Percentiles rank a stretch among this genome's conserved stretches.
Conservation (phyloP, 2,113 vertebrate species). For the Okapia johnstoni region DNA sequence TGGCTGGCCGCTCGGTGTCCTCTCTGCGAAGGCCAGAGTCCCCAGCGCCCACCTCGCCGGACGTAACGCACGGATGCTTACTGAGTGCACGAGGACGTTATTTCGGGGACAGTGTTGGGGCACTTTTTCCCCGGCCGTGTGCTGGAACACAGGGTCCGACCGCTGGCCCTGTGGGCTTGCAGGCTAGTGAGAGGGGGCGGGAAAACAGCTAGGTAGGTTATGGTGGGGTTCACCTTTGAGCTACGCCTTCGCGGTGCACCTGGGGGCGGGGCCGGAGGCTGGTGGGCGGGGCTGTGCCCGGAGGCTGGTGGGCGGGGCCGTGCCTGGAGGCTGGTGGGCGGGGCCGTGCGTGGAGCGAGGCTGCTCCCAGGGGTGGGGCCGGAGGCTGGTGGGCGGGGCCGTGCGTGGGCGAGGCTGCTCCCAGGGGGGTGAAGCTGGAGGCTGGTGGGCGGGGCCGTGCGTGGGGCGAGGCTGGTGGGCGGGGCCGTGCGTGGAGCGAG, state of each 20-base stretch:
- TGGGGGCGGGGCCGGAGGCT: background rate
- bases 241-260: background rate
- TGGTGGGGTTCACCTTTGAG: background rate
- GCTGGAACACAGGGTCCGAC: background rate
- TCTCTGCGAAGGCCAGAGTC: background rate
- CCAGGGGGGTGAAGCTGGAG: too few species aligned
- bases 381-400: too few species aligned
- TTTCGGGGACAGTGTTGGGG: background rate
- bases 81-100: fast-evolving
- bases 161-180: background rate
- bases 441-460: background rate
- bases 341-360: background rate
- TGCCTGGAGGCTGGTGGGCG: background rate
- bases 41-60: background rate
- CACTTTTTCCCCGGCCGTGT: background rate
- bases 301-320: too few species aligned
- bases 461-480: too few species aligned
- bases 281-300: background rate
- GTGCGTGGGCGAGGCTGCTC: too few species aligned
- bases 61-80: background rate
- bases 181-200: background rate
- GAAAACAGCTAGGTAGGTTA: background rate
- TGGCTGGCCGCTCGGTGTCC: background rate
- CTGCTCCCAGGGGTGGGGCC: too few species aligned
- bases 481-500: background rate